Conservation (phyloP, 2,797 vertebrate species). For the Paratrypauchen microcephalus region DNA sequence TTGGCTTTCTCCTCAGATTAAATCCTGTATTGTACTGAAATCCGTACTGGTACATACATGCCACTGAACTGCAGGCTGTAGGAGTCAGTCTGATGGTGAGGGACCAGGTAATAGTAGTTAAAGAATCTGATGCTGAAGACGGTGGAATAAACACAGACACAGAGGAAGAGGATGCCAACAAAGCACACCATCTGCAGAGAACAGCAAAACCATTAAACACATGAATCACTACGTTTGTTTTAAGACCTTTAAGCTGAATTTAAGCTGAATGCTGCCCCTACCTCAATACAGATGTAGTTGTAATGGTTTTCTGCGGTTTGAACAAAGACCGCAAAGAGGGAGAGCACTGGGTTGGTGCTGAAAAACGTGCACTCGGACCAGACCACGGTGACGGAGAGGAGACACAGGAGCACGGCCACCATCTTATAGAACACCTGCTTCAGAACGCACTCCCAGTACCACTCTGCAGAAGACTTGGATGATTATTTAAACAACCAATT, state of each 20-base stretch:
- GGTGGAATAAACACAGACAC: slow-evolving; percentile 92
- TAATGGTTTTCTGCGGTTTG: slow-evolving; percentile 88
- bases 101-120: slow-evolving; percentile 93
- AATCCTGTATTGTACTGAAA: no score
- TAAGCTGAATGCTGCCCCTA: slow-evolving; percentile 35
- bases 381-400: slow-evolving; percentile 87
- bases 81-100: slow-evolving; percentile 94
- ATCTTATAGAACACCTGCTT: slow-evolving; percentile 83
- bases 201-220: neutral
- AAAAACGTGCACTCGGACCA: slow-evolving; percentile 99
- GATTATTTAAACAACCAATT: no score
- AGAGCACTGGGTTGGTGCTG: slow-evolving; percentile 88
- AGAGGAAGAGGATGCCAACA: slow-evolving; percentile 91
- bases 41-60: slow-evolving; percentile 81
- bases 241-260: neutral
- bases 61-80: slow-evolving; percentile 97
- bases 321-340: slow-evolving; percentile 90
- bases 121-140: slow-evolving; percentile 94
- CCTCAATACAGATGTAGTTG: slow-evolving; percentile 94
- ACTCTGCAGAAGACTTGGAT: slow-evolving; percentile 74
- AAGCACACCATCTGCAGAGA: slow-evolving; percentile 87
- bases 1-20: no score
- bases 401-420: slow-evolving; percentile 83
- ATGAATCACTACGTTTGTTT: no score
- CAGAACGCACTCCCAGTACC: slow-evolving; percentile 94